Evolutionary conservation across 2,888 invertebrate genomes (phyloP).

Genomic region (Uloborus plumipes): DNA sequence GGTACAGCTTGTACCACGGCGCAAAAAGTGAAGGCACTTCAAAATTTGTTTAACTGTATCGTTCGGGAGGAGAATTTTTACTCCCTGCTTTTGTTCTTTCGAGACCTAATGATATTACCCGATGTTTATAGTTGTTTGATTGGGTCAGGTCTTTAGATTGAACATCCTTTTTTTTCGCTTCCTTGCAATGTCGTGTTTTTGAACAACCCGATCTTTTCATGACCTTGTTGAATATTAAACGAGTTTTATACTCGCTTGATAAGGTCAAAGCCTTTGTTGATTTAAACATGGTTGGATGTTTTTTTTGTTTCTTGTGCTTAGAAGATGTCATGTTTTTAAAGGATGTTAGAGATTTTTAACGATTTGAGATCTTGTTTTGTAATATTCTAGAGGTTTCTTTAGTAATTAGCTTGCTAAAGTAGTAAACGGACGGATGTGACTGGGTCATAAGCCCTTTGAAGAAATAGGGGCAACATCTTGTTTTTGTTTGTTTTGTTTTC

Average conservation of each 20-base stretch:
- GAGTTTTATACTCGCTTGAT: no score
- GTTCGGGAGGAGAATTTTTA: not conserved
- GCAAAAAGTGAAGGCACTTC: constrained; percentile 57
- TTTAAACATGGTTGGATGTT: not conserved
- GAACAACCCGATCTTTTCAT: no score
- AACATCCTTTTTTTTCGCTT: no score
- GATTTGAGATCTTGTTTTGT: not conserved
- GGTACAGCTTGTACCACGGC: constrained; percentile 30
- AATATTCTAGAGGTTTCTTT: no score
- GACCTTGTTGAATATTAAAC: no score
- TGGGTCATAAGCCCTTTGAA: no score
- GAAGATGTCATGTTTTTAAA: constrained; percentile 33
- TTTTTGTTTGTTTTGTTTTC: no score
- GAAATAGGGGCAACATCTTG: no score
- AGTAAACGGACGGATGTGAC: no score
- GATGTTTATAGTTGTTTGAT: constrained; percentile 35
- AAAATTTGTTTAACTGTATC: constrained; percentile 57
- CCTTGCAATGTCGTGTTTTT: no score
- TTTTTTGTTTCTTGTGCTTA: not conserved
- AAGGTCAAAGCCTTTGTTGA: no score
- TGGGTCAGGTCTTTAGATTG: constrained; percentile 1
- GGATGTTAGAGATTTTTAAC: constrained; percentile 28
- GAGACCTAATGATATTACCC: constrained; percentile 43
- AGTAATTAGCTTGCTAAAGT: no score
- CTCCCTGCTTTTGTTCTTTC: constrained; percentile 22